Percentiles rank a stretch among this genome's conserved stretches.
Conservation (phyloP, 1,140 invertebrate genomes). For the Drosophila eugracilis region DNA sequence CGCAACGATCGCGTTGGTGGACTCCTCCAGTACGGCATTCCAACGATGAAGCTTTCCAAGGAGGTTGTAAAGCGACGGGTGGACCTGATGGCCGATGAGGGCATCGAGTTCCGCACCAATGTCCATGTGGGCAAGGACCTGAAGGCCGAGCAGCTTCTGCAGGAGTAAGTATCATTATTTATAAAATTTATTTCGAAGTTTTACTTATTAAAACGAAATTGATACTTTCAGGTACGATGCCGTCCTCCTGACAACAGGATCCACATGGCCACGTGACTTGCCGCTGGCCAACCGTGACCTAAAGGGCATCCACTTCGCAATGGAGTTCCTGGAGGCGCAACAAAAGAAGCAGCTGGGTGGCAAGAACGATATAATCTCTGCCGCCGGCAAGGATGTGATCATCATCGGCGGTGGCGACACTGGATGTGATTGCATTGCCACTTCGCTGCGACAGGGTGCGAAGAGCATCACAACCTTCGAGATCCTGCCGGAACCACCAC, state of each 20-base stretch:
- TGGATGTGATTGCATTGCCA: constrained; percentile 99
- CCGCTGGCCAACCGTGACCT: constrained; percentile 93
- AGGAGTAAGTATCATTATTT: constrained; percentile 79
- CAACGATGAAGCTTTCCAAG: constrained; percentile 98
- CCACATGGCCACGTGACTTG: constrained; percentile 98
- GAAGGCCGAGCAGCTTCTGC: constrained; percentile 88
- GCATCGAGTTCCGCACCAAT: constrained; percentile 95
- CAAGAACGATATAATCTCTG: constrained; percentile 87
- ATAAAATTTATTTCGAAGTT: background rate
- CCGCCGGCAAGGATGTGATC: constrained; percentile 97
- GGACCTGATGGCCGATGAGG: constrained; percentile 94
- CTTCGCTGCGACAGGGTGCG: constrained; percentile 98
- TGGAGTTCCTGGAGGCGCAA: constrained; percentile 98
- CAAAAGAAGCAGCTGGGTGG: constrained; percentile 97
- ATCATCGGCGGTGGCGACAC: constrained; percentile 99
- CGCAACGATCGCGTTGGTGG: constrained; percentile 98
- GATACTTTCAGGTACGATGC: constrained; percentile 90
- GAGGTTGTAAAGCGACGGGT: constrained; percentile 96
- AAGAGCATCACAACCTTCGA: constrained; percentile 98
- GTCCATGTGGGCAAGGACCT: constrained; percentile 97
- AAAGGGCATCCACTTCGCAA: constrained; percentile 97
- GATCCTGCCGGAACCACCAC: constrained; percentile 96
- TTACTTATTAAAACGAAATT: background rate
- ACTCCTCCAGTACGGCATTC: constrained; percentile 98
- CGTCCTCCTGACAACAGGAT: constrained; percentile 95